Evolutionary conservation across 2,113 vertebrate genomes (phyloP), one percentile per base, ranked within the genome.

Genomic region (Hypomesus transpacificus): DNA sequence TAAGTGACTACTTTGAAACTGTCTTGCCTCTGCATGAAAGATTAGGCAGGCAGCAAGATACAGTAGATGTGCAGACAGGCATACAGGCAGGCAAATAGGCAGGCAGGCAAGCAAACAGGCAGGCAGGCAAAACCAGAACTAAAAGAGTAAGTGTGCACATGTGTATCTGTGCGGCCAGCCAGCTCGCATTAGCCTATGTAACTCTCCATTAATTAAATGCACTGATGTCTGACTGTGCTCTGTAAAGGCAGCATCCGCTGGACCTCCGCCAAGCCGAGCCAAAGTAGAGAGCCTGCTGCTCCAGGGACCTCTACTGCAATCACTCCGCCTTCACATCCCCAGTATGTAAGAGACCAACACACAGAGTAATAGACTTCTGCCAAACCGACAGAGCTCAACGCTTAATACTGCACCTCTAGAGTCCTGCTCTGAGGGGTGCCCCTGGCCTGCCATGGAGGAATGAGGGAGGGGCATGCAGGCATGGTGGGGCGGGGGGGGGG

Each of bases 1-100:
- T 72, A 75, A 84, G 71, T 79, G 74, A 81, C 68, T 80, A 63
- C 80, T 77, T 78, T 77, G 80, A 31, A 65, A 74, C 26, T 9
- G 69, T 69, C 74, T 71, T 73, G 65, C 70, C 68, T 63, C 28
- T 63, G 28, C 54, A 31, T 63, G 28, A 14, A 68, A 4, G 54
- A 39, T 74, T 22, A 70, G 75, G 76, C 62, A 59, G 46, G 76
- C 72, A 61, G 39, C 39, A 11, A 5, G 8, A 7, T 9, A 46
- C 39, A 46, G 39, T 7, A 46, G 39, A 46, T 13, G 9, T 13
- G 39, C 9, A 46, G 39, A 7, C 39, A 46, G 9, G 39, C 7
- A 13, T 11, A 46, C 39, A 46, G 39, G 13, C 39, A 46, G 34
- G 7, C 34, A 7, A 3, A 39, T 39, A 39, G 34, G 34, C 34